Percentiles rank a stretch among this genome's conserved stretches.
These are phyloP conservation scores for Merluccius polli DNA, from an alignment of 2,797 vertebrate species.

Conservation along the genomic window DNA sequence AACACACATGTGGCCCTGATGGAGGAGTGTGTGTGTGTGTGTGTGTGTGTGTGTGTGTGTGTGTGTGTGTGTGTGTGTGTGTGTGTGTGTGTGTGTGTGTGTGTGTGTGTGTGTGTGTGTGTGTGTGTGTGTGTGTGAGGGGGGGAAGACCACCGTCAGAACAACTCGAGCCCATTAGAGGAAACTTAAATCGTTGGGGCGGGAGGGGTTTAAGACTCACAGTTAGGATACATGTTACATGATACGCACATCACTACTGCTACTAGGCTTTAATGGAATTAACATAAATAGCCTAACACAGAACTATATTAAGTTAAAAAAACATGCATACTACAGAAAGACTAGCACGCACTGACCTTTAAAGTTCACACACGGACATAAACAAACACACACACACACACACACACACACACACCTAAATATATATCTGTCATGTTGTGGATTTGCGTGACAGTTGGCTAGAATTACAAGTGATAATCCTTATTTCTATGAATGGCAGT, in stretches of 20 bases:
- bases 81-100: not conserved
- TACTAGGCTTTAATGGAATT: not conserved
- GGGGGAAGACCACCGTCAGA: not conserved
- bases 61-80: too few species aligned
- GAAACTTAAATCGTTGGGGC: too few species aligned
- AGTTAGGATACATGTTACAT: not conserved
- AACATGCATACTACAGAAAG: not conserved
- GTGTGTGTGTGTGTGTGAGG: not conserved
- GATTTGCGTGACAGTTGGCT: not conserved
- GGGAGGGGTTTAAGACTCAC: not conserved
- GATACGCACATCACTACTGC: not conserved
- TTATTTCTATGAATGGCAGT: constrained; percentile 27
- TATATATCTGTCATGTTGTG: not conserved
- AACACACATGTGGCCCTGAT: not conserved
- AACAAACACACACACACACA: constrained; percentile 6
- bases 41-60: not conserved
- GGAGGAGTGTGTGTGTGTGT: not conserved
- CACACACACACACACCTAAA: constrained; percentile 2
- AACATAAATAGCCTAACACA: not conserved
- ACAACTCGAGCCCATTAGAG: not conserved
- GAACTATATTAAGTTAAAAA: not conserved
- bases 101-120: too few species aligned
- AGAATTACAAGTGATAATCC: constrained; percentile 24
- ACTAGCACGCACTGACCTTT: not conserved
- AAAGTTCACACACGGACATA: not conserved